Percentiles rank a stretch among this genome's conserved stretches.
Conservation (phyloP, 1,140 invertebrate genomes). For the Hylaeus anthracinus region DNA sequence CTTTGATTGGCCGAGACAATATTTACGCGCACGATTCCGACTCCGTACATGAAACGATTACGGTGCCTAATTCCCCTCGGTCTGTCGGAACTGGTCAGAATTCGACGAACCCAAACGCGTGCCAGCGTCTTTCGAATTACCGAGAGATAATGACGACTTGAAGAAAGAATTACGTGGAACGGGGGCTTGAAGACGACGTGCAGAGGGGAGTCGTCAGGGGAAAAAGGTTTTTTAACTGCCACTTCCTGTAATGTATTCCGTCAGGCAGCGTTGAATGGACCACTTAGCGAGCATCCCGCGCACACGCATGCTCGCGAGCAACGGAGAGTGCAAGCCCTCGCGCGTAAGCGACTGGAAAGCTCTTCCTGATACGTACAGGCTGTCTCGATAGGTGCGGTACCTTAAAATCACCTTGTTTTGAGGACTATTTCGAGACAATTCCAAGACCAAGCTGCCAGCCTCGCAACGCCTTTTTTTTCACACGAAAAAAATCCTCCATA, state of each 20-base stretch:
- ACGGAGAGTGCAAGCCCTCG: conserved; percentile 11
- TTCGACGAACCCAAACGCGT: too few relatives aligned
- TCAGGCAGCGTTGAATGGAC: conserved; percentile 69
- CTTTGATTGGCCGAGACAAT: too few relatives aligned
- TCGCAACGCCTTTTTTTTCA: background rate
- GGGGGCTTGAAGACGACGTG: conserved; percentile 3
- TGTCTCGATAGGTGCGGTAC: too few relatives aligned
- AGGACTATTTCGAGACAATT: background rate
- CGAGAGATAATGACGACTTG: conserved; percentile 26
- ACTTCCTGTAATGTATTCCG: conserved; percentile 75
- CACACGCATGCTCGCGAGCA: background rate
- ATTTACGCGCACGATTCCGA: too few relatives aligned
- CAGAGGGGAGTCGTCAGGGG: conserved; percentile 1
- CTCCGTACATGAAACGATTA: too few relatives aligned
- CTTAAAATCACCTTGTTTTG: conserved; percentile 5
- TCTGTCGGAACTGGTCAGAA: too few relatives aligned
- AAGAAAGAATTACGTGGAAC: conserved; percentile 56
- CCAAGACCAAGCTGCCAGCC: too few relatives aligned
- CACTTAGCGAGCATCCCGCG: conserved; percentile 67
- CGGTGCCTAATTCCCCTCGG: too few relatives aligned
- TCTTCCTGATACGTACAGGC: conserved; percentile 5
- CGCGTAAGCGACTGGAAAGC: conserved; percentile 55
- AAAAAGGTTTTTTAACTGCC: conserved; percentile 70
- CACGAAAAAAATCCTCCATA: background rate
- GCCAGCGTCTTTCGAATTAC: too few relatives aligned